These are phyloP conservation scores for Mythimna impura DNA, from an alignment of 2,888 invertebrate species.

Conservation along the genomic window DNA sequence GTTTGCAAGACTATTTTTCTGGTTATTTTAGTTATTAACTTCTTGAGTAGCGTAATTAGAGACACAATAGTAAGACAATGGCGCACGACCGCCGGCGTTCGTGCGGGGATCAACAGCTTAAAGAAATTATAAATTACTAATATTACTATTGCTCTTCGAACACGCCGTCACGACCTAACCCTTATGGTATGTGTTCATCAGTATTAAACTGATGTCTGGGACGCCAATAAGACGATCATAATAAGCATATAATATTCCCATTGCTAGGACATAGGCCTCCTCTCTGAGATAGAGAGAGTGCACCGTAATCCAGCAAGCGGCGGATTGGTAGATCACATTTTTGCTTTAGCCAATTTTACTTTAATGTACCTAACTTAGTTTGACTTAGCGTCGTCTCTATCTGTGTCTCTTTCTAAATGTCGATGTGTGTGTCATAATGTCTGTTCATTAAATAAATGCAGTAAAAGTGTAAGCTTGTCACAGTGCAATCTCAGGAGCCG, in stretches of 20 bases:
- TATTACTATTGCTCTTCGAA: not conserved
- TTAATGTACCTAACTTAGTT: too few species aligned
- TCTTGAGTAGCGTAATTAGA: too few species aligned
- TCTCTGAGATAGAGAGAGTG: too few species aligned
- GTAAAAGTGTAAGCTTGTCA: not conserved
- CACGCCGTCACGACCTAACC: not conserved
- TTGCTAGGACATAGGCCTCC: too few species aligned
- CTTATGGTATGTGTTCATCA: not conserved
- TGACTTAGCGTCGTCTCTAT: not conserved
- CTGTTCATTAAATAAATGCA: conserved; percentile 5
- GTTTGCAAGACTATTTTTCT: not conserved
- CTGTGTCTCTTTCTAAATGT: not conserved
- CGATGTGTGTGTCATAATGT: not conserved
- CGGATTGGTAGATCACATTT: too few species aligned
- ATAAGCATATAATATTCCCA: too few species aligned
- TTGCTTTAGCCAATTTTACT: not conserved
- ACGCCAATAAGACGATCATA: not conserved
- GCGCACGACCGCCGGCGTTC: too few species aligned
- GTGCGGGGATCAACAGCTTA: too few species aligned
- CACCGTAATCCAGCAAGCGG: too few species aligned
- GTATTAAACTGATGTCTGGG: too few species aligned
- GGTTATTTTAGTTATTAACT: not conserved
- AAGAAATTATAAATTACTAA: not conserved
- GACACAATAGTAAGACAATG: too few species aligned
- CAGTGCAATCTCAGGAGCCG: conserved; percentile 19